A percentile compares a stretch with the other conserved stretches of the same genome.
phyloP scores from a whole-genome alignment of 1,140 invertebrate species.

The Triops longicaudatus region DNA sequence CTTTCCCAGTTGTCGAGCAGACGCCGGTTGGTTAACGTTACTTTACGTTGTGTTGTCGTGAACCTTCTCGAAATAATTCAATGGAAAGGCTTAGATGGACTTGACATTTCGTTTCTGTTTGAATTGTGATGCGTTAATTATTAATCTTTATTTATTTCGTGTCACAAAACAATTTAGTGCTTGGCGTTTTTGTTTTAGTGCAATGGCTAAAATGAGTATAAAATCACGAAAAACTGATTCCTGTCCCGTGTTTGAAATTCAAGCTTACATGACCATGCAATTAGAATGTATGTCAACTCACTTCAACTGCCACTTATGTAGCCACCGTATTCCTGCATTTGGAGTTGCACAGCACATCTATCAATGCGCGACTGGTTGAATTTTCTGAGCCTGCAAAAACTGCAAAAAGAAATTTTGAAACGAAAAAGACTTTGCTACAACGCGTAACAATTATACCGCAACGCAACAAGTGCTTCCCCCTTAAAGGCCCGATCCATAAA shows the following conservation, averaged over 20 bases:
- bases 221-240: not conserved
- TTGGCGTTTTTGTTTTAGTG: not conserved
- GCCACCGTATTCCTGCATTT: slow-evolving; percentile 17
- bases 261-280: not conserved
- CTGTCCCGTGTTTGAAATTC: not conserved
- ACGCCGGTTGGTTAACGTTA: not conserved
- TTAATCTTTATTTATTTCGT: not conserved
- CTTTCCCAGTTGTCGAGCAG: not conserved
- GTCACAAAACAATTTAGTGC: not conserved
- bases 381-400: not conserved
- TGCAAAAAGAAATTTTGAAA: not conserved
- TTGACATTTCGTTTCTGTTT: not conserved
- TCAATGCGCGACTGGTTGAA: slow-evolving; percentile 23
- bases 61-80: not conserved
- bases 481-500: not conserved
- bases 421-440: not conserved
- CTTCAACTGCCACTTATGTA: slow-evolving; percentile 8
- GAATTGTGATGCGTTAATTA: not conserved
- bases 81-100: not conserved
- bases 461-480: not conserved
- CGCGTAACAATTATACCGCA: not conserved
- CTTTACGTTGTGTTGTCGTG: not conserved
- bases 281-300: slow-evolving; percentile 9
- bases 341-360: slow-evolving; percentile 23
- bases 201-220: not conserved